Conservation (phyloP, 1,140 invertebrate species). For the Orius insidiosus region DNA sequence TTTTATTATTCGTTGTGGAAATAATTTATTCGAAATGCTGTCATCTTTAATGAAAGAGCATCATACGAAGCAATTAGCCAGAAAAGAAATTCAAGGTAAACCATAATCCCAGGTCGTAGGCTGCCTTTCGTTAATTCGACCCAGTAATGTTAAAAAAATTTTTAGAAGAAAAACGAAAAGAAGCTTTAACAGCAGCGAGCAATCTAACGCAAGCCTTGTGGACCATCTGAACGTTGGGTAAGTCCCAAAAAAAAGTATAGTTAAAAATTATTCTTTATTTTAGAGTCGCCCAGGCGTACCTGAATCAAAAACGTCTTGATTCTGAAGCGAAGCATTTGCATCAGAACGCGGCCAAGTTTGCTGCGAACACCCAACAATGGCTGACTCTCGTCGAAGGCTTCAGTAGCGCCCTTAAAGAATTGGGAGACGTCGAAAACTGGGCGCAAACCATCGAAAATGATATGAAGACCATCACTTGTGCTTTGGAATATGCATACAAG, state of each 20-base stretch:
- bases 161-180: constrained; percentile 78
- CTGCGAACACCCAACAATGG: constrained; percentile 95
- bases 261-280: constrained; percentile 19
- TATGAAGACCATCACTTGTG: constrained; percentile 81
- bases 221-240: constrained; percentile 96
- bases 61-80: constrained; percentile 50
- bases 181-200: constrained; percentile 79
- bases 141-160: constrained; percentile 18
- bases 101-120: not conserved
- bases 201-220: constrained; percentile 85
- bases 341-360: constrained; percentile 80
- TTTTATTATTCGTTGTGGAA: no score
- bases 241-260: constrained; percentile 14
- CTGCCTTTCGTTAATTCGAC: constrained; percentile 9
- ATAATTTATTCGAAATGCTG: constrained; percentile 40
- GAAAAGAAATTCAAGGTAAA: constrained; percentile 70
- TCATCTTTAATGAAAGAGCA: constrained; percentile 77
- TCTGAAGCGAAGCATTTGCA: constrained; percentile 94
- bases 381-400: constrained; percentile 85
- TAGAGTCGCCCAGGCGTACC: constrained; percentile 88
- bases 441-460: constrained; percentile 91
- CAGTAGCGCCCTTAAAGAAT: constrained; percentile 89
- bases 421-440: constrained; percentile 99
- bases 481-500: constrained; percentile 90
- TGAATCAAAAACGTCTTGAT: constrained; percentile 94